Evolutionary conservation across 2,888 invertebrate species (phyloP), one percentile per base, ranked within the genome.

Genomic region (Hemaris fuciformis): DNA sequence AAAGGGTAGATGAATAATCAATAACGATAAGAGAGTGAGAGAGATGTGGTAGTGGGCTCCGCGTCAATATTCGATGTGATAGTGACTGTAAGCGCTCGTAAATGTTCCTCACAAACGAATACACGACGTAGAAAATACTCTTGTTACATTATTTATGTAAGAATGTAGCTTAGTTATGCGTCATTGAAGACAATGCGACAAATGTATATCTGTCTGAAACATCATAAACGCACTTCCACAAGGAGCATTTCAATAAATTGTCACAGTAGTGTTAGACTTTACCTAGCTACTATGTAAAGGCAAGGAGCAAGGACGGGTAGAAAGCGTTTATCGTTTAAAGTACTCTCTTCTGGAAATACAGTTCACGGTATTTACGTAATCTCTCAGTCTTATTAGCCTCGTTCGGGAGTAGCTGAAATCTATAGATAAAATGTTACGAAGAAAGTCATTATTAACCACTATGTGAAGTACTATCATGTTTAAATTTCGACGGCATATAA

Each of bases 261-360:
- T 77, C 77, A 78, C 73, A 83, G 82, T 77, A 81, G 82, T 80
- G 83, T 80, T 79, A 80, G 79, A 84, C 80, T 83, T 85, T 85
- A 89, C 84, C 86, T 90, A 89, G 84, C 88, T 89, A 89, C 85
- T 86, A 85, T 85, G 90, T 88, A 88, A 90, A 91, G 91, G 91
- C 91, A 89, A 91, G 90, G 89, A 89, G 88, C 85, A 87, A 91
- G 91, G 91, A 91, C 91, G 91, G 91, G 91, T 89, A 87, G 85
- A 89, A 90, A 91, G 91, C 90, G 86, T 88, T 86, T 87, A 83
- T 87, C 80, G 84, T 88, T 85, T 84, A 76, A 70, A 38, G 72
- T 78, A 85, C 87, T 87, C 86, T 83, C 86, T 84, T 85, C 84
- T 85, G 88, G 85, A 87, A 87, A 86, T 85, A 85, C 82, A 87